phyloP scores from a whole-genome alignment of 2,888 invertebrate genomes.

The Nysson spinosus region DNA sequence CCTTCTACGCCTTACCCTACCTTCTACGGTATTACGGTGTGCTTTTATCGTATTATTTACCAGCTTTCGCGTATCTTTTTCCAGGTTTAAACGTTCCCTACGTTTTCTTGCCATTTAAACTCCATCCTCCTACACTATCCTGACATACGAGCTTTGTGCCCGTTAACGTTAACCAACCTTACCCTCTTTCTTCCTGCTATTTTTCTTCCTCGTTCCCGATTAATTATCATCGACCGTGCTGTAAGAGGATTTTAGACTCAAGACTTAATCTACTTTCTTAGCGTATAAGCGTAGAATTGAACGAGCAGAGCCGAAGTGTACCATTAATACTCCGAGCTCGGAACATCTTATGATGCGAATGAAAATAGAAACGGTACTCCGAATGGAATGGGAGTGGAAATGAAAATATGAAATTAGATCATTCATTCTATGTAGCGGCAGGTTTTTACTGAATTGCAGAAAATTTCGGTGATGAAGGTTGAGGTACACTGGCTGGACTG shows the following conservation, averaged over 20 bases:
- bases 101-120: constrained; percentile 10
- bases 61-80: constrained; percentile 35
- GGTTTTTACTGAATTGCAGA: not conserved
- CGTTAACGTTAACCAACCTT: constrained; percentile 6
- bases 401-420: no score
- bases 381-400: no score
- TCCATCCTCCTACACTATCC: constrained; percentile 6
- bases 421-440: no score
- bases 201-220: constrained; percentile 26
- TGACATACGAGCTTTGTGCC: constrained; percentile 32
- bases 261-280: constrained; percentile 22
- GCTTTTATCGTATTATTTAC: constrained; percentile 59
- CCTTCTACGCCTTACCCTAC: not conserved
- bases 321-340: constrained; percentile 21
- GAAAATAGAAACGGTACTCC: constrained; percentile 4
- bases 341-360: constrained; percentile 3
- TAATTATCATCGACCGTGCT: constrained; percentile 35
- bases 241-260: constrained; percentile 20
- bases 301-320: constrained; percentile 1
- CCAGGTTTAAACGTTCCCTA: constrained; percentile 12
- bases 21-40: constrained; percentile 2
- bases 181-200: not conserved
- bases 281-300: not conserved
- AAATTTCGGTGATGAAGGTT: not conserved
- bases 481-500: constrained; percentile 34